Evolutionary conservation across 2,113 vertebrate species (phyloP).

Genomic region (Neotragus moschatus): DNA sequence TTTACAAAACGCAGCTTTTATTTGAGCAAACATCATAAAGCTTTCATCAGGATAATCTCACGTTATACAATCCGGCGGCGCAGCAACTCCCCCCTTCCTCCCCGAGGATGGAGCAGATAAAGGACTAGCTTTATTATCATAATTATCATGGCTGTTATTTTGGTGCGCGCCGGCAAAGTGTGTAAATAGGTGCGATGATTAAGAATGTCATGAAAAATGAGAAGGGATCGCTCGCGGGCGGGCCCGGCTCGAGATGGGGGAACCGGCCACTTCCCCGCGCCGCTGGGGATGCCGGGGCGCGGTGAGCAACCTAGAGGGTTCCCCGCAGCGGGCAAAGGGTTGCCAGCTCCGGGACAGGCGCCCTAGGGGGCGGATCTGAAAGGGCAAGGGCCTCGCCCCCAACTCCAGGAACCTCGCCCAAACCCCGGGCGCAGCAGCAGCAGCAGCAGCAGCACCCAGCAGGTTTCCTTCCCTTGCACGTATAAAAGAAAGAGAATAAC

Average conservation of each 20-base stretch:
- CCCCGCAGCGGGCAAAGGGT: background rate
- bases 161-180: conserved; percentile 56
- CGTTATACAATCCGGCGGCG: conserved; percentile 37
- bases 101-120: conserved; percentile 57
- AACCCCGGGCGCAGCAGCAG: background rate
- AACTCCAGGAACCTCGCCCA: background rate
- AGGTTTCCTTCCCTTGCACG: background rate
- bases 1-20: conserved; percentile 72
- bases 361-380: background rate
- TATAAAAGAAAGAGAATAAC: background rate
- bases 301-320: rapidly evolving
- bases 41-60: conserved; percentile 70
- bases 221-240: background rate
- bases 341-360: background rate
- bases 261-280: background rate
- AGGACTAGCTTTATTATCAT: conserved; percentile 69
- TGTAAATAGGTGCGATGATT: conserved; percentile 60
- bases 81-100: conserved; percentile 44
- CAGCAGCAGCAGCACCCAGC: background rate
- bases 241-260: background rate
- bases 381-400: background rate
- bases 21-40: conserved; percentile 73
- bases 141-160: conserved; percentile 62
- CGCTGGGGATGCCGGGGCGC: background rate
- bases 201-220: conserved; percentile 63